Evolutionary conservation across 2,888 invertebrate species (phyloP), one percentile per base, ranked within the genome.

Genomic region (Fragum fragum): DNA sequence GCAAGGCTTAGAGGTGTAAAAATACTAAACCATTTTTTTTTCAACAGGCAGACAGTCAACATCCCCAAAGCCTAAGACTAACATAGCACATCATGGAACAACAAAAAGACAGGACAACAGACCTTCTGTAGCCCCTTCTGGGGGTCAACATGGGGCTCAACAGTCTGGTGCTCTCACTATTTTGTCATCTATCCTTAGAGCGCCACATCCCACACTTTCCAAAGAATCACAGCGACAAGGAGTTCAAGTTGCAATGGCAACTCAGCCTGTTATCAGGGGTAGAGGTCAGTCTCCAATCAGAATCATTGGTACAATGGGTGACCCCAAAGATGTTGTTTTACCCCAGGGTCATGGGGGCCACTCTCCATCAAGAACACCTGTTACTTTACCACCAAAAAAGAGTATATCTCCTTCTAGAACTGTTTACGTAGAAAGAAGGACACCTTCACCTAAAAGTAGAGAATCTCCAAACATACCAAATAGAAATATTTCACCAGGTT

Each of bases 331-430:
- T n/a, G 47, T 47, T 5, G 16, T 14, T 5, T 42, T 32, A 29
- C 28, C 16, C 26, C 76, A 42, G 52, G 76, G 73, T 9, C 72
- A 28, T 47, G 73, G 29, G 14, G 52, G 68, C 36, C 72, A 75
- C 1, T 76, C 82, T 6, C 85, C 82, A 2, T 80, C 85, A 26
- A 77, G 85, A 23, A 78, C 61, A 21, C 82, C 85, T 29, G 81
- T 79, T 28, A 85, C 82, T 16, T 21, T 89, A 26, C 87, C 87
- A 55, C 86, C 87, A 36, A 87, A 89, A 76, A 87, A 87, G 61
- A 85, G 87, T 55, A 47, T 87, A 21, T 89, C 89, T 11, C 89
- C 89, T 29, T 87, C 87, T 18, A 81, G 87, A 72, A 66, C 77
- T 16, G 23, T 85, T 16, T 85, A 80, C 29, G 71, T 76, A 7